A percentile compares a stretch with the other conserved stretches of the same genome.
phyloP scores from a whole-genome alignment of 2,888 invertebrate genomes.

The Ceraclea dissimilis region DNA sequence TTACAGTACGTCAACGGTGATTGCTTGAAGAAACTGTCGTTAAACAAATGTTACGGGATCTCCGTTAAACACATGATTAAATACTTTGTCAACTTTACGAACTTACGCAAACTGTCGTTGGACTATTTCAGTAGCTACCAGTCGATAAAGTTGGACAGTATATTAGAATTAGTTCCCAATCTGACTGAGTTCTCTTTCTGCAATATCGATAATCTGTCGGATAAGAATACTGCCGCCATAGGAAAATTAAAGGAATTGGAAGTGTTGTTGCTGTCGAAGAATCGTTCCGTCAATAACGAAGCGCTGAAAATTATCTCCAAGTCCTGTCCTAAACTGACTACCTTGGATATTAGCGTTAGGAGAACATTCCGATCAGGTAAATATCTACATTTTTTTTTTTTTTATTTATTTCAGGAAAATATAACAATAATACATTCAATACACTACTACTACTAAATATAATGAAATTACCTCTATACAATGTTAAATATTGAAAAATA shows the following conservation, averaged over 20 bases:
- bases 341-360: conserved; percentile 38
- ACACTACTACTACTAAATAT: too few species aligned
- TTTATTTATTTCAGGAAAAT: too few species aligned
- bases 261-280: conserved; percentile 40
- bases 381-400: not conserved
- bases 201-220: conserved; percentile 31
- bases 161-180: conserved; percentile 36
- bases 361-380: not conserved
- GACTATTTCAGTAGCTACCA: conserved; percentile 5
- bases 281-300: conserved; percentile 44
- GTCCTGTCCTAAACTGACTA: conserved; percentile 39
- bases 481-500: too few species aligned
- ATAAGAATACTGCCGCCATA: conserved; percentile 36
- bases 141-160: conserved; percentile 24
- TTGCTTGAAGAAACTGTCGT: conserved; percentile 9
- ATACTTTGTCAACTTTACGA: conserved; percentile 2
- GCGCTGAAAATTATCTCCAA: conserved; percentile 45
- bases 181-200: conserved; percentile 39
- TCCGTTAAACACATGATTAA: not conserved
- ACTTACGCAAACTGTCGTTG: conserved; percentile 11
- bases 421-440: too few species aligned
- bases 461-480: too few species aligned
- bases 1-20: conserved; percentile 5
- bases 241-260: conserved; percentile 40
- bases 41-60: conserved; percentile 11